These are phyloP conservation scores for Nicator chloris DNA, from an alignment of 2,113 vertebrate genomes.

Conservation along the genomic window DNA sequence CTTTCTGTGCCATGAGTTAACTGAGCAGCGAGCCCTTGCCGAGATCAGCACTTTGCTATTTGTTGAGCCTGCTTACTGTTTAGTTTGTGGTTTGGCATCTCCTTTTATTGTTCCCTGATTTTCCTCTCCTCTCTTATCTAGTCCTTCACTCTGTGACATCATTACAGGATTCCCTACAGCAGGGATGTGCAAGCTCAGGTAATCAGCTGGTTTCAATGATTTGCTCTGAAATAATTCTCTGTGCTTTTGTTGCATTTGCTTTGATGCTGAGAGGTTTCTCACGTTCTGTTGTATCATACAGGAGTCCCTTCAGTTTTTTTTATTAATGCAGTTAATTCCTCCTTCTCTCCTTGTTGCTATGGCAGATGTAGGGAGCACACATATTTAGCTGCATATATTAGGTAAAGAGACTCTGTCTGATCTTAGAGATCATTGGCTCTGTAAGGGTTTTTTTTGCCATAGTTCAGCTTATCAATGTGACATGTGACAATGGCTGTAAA, in stretches of 20 bases:
- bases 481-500: conserved; percentile 52
- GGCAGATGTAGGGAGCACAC: conserved; percentile 30
- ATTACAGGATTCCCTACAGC: conserved; percentile 78
- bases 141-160: conserved; percentile 77
- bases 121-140: conserved; percentile 68
- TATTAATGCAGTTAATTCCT: conserved; percentile 44
- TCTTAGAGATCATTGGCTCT: conserved; percentile 18
- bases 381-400: conserved; percentile 40
- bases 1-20: not conserved
- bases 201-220: conserved; percentile 53
- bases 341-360: conserved; percentile 29
- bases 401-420: conserved; percentile 27
- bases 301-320: not conserved
- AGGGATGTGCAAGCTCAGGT: conserved; percentile 84
- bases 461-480: conserved; percentile 51
- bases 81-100: conserved; percentile 57
- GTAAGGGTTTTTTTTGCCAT: conserved; percentile 33
- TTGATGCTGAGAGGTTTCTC: conserved; percentile 37
- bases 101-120: conserved; percentile 49
- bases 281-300: not conserved
- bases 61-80: conserved; percentile 60
- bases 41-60: not conserved
- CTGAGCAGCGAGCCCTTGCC: not conserved
- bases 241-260: conserved; percentile 22
- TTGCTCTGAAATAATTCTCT: conserved; percentile 30